Conservation (phyloP, 2,888 invertebrate species). For the Ceraclea dissimilis region DNA sequence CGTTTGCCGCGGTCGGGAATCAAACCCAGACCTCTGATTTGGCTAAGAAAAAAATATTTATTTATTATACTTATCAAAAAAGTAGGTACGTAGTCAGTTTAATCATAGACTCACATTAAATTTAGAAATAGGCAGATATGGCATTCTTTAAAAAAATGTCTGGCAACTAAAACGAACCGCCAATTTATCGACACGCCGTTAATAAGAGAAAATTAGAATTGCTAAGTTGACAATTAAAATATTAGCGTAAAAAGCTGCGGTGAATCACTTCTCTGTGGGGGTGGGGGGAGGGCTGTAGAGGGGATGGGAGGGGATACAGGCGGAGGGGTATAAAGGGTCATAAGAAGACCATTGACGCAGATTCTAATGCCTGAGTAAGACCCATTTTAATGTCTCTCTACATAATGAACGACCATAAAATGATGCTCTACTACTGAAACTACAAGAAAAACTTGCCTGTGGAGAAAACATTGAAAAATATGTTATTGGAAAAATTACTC, state of each 20-base stretch:
- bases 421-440: slow-evolving; percentile 1
- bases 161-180: background rate
- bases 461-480: no score
- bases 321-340: background rate
- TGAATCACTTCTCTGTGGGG: background rate
- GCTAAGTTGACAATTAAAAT: slow-evolving; percentile 18
- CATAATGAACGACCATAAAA: no score
- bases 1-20: no score
- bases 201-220: slow-evolving; percentile 12
- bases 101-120: no score
- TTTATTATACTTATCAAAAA: no score
- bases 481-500: no score
- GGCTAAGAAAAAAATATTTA: no score
- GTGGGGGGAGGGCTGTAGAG: background rate
- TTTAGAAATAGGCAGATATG: no score
- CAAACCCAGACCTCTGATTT: no score
- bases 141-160: no score
- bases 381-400: slow-evolving; percentile 4
- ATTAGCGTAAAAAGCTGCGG: slow-evolving; percentile 17
- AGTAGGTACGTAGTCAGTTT: no score
- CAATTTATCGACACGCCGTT: background rate
- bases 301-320: background rate
- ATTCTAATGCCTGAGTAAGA: slow-evolving; percentile 1
- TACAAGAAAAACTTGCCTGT: no score
- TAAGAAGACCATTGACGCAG: slow-evolving; percentile 13